Base-by-base conservation (phyloP, 2,888 invertebrate genomes). In the Tigriopus californicus region DNA sequence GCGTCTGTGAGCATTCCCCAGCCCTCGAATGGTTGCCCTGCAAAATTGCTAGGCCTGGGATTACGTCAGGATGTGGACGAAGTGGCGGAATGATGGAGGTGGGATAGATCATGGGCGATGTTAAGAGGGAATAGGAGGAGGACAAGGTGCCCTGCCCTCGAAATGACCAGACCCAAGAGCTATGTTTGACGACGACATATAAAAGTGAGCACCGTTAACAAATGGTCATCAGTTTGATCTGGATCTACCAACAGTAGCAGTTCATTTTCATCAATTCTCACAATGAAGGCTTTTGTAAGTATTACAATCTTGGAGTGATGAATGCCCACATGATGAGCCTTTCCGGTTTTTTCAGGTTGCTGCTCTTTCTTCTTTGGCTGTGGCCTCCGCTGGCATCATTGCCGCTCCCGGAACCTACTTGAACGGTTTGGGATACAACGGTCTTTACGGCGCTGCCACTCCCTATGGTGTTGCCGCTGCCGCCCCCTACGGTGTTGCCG, bases 231-330 rank as follows among this genome's bases (percentile, higher is more conserved):
- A 33, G 33, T 33, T 33, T 33, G 33, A 33, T 33, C 33, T 33
- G 33, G 33, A 33, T 33, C 33, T 33, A 33, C 33, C 33, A 33
- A 41, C 42, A 55, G 55, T 55, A 55, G 55, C 55, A 55, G 42
- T 55, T 55, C 55, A 55, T 41, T 22, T 51, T 51, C 33, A 22
- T 18, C 55, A 41, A 33, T 8, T 18, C 15, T 25, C 20, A 55
- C 13, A 41, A 55, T 55, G 55, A 55, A 55, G 42, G 40, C 55
- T 41, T 55, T 55, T 41, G 55, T 55, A 55, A 55, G 55, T 25
- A 25, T 18, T n/a, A 25, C n/a, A 3, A 20, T 51, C n/a, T 6
- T 22, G 4, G 4, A 20, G n/a, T 20, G n/a, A 2, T 22, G 15
- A 46, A 5, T 18, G 20, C 20, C 15, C 46, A 13, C 18, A 47